phyloP scores from a whole-genome alignment of 2,113 vertebrate species.

The Ciconia boyciana region DNA sequence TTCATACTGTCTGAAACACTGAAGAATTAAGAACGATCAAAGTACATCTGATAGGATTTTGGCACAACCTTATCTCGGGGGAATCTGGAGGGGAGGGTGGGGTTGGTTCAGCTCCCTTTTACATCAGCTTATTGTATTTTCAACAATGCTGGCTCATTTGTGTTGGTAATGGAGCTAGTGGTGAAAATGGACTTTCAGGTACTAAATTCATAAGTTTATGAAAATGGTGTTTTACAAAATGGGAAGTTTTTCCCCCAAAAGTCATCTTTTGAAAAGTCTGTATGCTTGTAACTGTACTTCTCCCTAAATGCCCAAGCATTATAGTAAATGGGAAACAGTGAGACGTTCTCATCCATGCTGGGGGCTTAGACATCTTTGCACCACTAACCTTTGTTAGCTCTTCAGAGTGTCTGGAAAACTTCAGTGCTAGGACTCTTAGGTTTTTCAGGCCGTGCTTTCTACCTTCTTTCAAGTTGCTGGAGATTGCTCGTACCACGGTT shows the following conservation, averaged over 20 bases:
- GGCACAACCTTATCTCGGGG: not conserved
- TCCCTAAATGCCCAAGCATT: not conserved
- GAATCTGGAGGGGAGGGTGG: slow-evolving; percentile 5
- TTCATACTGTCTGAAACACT: slow-evolving; percentile 11
- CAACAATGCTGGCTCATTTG: not conserved
- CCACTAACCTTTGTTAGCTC: not conserved
- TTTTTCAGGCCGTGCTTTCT: not conserved
- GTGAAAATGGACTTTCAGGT: not conserved
- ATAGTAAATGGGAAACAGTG: not conserved
- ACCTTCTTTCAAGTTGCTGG: not conserved
- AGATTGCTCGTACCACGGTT: not conserved
- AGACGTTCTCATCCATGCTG: not conserved
- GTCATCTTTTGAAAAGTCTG: not conserved
- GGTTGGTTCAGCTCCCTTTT: slow-evolving; percentile 18
- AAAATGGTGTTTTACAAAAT: not conserved
- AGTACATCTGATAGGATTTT: slow-evolving; percentile 31
- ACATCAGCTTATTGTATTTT: not conserved
- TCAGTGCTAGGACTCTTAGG: not conserved
- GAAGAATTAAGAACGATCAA: slow-evolving; percentile 12
- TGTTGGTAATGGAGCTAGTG: not conserved
- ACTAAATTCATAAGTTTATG: not conserved
- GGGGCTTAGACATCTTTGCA: not conserved
- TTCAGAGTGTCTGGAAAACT: not conserved
- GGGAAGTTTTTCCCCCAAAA: not conserved
- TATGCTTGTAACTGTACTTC: not conserved